These are phyloP conservation scores for Polietes domitor DNA, from an alignment of 2,888 invertebrate species.

Conservation along the genomic window DNA sequence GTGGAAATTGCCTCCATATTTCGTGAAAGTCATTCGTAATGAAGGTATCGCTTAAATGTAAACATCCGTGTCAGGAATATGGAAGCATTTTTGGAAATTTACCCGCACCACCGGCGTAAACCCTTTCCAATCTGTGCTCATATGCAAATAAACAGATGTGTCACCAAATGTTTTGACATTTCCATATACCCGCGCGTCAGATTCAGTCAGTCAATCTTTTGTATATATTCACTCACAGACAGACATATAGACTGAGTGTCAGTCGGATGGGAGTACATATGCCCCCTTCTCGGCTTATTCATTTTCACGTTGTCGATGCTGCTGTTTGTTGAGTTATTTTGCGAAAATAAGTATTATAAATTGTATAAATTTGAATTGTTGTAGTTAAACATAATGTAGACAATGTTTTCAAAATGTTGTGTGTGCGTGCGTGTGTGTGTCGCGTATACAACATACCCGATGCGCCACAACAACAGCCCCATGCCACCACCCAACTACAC, in stretches of 20 bases:
- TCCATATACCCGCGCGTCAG: constrained; percentile 18
- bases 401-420: constrained; percentile 38
- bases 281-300: constrained; percentile 16
- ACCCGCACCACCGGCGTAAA: constrained; percentile 9
- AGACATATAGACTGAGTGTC: neutral
- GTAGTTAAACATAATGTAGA: constrained; percentile 43
- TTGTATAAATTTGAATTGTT: constrained; percentile 58
- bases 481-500: neutral
- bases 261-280: neutral
- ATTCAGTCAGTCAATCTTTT: constrained; percentile 19
- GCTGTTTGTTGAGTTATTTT: constrained; percentile 22
- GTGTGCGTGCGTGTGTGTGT: neutral
- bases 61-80: neutral
- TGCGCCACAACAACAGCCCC: neutral
- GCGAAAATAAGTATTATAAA: constrained; percentile 44
- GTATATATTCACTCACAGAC: neutral
- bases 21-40: too few relatives aligned
- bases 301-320: neutral
- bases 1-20: too few relatives aligned
- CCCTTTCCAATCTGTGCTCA: constrained; percentile 35
- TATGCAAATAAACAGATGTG: constrained; percentile 64
- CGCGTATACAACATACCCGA: neutral
- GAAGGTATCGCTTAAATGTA: neutral
- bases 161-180: constrained; percentile 43
- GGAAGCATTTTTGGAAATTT: neutral